phyloP scores from a whole-genome alignment of 2,113 vertebrate species.

The Hepsetus odoe region DNA sequence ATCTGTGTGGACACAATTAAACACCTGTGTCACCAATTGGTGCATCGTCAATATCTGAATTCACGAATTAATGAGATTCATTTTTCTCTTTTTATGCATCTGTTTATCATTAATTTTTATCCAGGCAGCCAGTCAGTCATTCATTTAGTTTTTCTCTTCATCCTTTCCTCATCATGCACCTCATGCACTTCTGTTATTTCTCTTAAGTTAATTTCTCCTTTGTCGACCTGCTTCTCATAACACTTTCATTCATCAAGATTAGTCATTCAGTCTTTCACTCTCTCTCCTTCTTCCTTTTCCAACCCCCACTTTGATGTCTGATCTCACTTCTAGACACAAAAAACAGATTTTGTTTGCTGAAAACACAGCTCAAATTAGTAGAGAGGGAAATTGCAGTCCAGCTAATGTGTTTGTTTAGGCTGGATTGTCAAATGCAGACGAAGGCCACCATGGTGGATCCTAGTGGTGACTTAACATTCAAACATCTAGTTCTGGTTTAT shows the following conservation, averaged over 20 bases:
- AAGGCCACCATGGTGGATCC: background rate
- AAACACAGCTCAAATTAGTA: background rate
- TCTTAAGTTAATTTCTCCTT: background rate
- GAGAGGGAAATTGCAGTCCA: slow-evolving; percentile 20
- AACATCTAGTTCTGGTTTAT: slow-evolving; percentile 21
- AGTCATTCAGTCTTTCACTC: background rate
- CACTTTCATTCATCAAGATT: background rate
- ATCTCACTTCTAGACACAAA: background rate
- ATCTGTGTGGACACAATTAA: no score
- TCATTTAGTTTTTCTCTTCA: background rate
- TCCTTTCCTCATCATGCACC: no score
- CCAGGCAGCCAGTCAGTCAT: background rate
- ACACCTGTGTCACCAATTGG: no score
- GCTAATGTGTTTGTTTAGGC: slow-evolving; percentile 21
- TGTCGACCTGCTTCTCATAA: no score
- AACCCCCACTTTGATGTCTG: background rate
- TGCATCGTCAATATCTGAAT: no score
- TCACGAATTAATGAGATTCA: no score
- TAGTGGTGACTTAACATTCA: slow-evolving; percentile 15
- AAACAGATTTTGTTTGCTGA: background rate
- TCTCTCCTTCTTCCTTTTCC: background rate
- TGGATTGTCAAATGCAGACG: slow-evolving; percentile 11
- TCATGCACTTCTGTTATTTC: no score
- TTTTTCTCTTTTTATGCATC: background rate
- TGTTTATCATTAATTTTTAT: background rate